Evolutionary conservation across 2,888 invertebrate genomes (phyloP), one percentile per base, ranked within the genome.

Genomic region (Nephrotoma flavescens): DNA sequence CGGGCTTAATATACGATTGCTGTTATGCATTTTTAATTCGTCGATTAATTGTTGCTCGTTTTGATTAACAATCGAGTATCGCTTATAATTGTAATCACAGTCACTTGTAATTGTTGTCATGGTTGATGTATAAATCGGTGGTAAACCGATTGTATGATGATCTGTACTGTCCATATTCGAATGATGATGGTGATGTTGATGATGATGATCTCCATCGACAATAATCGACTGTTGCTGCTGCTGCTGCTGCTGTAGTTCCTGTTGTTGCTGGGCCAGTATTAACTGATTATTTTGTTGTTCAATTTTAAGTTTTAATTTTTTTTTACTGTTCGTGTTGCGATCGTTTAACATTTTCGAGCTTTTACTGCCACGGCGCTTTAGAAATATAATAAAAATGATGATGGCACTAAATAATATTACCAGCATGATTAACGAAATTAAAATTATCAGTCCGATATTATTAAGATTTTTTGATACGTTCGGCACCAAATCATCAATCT

Each of bases 341-440:
- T 71, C 71, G 31, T 71, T 71, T 71, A 71, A 31, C 7, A 71
- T 71, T 71, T 71, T 71, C 4, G 45, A 41, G 12, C 41, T 45
- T 52, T 57, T 52, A 45, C 87, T 88, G 12, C 88, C 88, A 19
- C 92, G 90, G 87, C 92, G 92, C 11, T 92, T 89, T 0, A 93
- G 91, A 88, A 93, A 93, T 88, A 93, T 92, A 88, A 92, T 92
- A 88, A 93, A 92, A 88, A 93, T 92, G 7, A 92, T 89, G 6
- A 91, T 90, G 7, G 92, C 88, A 4, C 92, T 88, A 0, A 93
- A 89, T 2, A 91, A 89, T 9, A 93, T 2, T 6, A 84, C 15
- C 0, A 84, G 15, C 6, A 84, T 6, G 15, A 84, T 84, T n/a
- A 84, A 42, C 15, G 84, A 84, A 42, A 84, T 84, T 6, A 84